phyloP scores from a whole-genome alignment of 2,797 vertebrate species.

The Lepilemur septentrionalis region DNA sequence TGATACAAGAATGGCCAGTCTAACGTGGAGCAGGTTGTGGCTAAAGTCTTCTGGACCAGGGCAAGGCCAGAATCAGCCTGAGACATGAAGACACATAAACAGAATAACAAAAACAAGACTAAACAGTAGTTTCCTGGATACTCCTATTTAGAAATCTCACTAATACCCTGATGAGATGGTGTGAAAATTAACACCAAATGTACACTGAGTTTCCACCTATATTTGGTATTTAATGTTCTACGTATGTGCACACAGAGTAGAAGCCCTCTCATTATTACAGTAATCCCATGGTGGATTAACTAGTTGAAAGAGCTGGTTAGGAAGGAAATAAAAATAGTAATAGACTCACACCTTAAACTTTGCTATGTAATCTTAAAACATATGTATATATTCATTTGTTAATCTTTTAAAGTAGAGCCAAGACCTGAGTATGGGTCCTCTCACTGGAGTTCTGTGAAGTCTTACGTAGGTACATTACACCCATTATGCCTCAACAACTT shows the following conservation, averaged over 20 bases:
- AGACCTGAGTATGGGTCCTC: background rate
- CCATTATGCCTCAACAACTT: background rate
- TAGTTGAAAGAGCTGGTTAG: background rate
- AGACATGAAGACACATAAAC: background rate
- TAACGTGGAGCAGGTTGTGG: background rate
- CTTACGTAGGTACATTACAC: background rate
- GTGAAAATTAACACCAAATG: background rate
- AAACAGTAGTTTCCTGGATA: background rate
- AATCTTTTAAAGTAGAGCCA: background rate
- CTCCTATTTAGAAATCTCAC: background rate
- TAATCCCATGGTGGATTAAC: background rate
- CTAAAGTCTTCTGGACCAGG: background rate
- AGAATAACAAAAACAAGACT: background rate
- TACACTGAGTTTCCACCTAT: background rate
- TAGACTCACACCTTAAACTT: background rate
- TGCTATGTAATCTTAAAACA: conserved; percentile 5
- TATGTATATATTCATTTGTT: background rate
- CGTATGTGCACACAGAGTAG: background rate
- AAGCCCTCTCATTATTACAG: background rate
- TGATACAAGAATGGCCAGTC: background rate
- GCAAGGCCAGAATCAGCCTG: background rate
- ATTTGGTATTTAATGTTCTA: background rate
- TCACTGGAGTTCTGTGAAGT: background rate
- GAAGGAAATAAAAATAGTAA: background rate
- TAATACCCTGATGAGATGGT: background rate